These are phyloP conservation scores for Spatulosminthurus flaviceps DNA, from an alignment of 2,888 invertebrate species.

Conservation along the genomic window DNA sequence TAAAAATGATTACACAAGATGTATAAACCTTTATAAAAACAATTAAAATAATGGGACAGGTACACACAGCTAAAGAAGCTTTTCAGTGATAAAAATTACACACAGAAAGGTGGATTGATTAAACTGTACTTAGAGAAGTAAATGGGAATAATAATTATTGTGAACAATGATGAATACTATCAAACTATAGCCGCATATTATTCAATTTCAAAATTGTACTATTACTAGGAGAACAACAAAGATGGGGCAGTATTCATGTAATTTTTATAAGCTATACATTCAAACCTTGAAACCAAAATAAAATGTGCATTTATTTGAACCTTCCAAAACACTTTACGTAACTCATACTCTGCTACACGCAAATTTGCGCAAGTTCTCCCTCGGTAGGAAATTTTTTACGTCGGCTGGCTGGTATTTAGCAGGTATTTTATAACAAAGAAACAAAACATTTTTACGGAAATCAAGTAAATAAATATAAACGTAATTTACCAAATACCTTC, in stretches of 20 bases:
- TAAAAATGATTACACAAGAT: conserved; percentile 1
- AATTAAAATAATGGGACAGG: conserved; percentile 10
- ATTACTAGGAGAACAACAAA: not conserved
- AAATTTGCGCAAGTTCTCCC: not conserved
- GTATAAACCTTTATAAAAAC: not conserved
- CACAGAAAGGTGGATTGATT: not conserved
- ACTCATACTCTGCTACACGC: not conserved
- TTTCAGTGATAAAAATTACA: conserved; percentile 18
- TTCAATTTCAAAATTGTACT: not conserved
- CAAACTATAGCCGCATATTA: not conserved
- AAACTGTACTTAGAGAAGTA: not conserved
- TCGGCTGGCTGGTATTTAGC: not conserved
- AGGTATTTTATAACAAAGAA: not conserved
- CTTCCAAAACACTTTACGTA: not conserved
- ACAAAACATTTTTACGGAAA: conserved; percentile 1
- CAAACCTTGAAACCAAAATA: conserved; percentile 4
- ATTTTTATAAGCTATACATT: not conserved
- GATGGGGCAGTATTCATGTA: too few relatives aligned
- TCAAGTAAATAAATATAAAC: not conserved
- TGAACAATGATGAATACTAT: not conserved
- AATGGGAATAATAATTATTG: not conserved
- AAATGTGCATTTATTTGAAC: conserved; percentile 12
- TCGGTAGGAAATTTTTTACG: conserved; percentile 5
- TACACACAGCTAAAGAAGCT: conserved; percentile 5
- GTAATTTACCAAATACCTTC: conserved; percentile 5